Evolutionary conservation across 2,797 vertebrate species (phyloP), one percentile per base, ranked within the genome.

Genomic region (Chaetodon trifasciatus): DNA sequence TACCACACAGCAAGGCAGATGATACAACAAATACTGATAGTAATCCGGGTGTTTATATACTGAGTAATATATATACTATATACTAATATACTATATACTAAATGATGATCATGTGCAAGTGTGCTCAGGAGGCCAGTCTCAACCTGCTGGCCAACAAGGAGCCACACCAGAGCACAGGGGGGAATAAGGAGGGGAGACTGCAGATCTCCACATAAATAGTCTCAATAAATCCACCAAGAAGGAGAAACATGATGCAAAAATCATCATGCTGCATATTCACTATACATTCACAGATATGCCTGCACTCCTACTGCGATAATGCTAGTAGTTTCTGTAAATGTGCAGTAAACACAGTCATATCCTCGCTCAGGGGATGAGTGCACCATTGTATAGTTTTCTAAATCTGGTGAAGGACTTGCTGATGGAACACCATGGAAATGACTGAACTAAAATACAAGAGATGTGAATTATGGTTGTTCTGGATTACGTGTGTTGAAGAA

Each of bases 291-390:
- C 52, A 62, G n/a, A 60, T 69, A 55, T 23, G 5, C 40, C 8
- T 75, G 37, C 69, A 17, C 5, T 42, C 40, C 32, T 65, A 65
- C 81, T 77, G 81, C 46, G 78, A 77, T 81, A 67, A 88, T 77
- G 32, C 42, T 10, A 23, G 32, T 19, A 7, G 23, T 76, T 76
- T n/a, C 40, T 56, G 32, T 60, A 65, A 62, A 74, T 44, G 60
- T 63, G 52, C 21, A 28, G 28, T 39, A 71, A 78, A 74, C 47
- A 57, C 35, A 42, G 21, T 61, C 39, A 86, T 44, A 74, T 60
- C 53, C 40, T 37, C 3, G 4, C 16, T 55, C 58, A 49, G 21
- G 11, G 52, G 39, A 70, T 53, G 50, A 76, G 76, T 52, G 46
- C 9, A 10, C 46, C 13, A 10, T 47, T 47, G 53, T 74, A 32